Conservation (phyloP, 2,888 invertebrate genomes). For the Conomelus anceps region DNA sequence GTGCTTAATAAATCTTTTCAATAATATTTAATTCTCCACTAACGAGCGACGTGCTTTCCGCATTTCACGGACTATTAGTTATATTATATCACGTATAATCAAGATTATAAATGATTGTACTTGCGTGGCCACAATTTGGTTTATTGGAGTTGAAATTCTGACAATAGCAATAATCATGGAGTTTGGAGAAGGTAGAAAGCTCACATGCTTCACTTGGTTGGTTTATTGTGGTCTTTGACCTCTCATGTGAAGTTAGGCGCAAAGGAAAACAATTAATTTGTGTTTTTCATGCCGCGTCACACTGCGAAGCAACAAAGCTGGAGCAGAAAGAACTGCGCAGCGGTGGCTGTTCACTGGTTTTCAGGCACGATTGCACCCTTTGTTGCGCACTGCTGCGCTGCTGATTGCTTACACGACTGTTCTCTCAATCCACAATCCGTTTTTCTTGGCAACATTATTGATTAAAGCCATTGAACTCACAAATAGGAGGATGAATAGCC, state of each 20-base stretch:
- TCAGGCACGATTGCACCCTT: slow-evolving; percentile 8
- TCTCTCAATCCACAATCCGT: background rate
- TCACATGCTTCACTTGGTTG: background rate
- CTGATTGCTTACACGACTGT: slow-evolving; percentile 2
- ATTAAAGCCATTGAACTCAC: background rate
- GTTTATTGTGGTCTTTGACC: background rate
- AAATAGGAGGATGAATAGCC: too few species aligned
- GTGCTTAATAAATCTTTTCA: background rate
- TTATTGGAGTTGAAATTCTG: background rate
- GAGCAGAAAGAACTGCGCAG: background rate
- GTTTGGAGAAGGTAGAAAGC: background rate
- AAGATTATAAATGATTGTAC: background rate
- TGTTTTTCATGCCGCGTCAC: background rate
- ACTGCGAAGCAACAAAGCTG: background rate
- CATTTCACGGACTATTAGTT: background rate
- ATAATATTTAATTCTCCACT: background rate
- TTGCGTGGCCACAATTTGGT: too few species aligned
- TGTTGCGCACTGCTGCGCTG: background rate
- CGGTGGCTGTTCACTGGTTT: background rate
- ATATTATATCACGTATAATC: too few species aligned
- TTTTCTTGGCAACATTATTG: background rate
- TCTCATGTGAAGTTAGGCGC: background rate
- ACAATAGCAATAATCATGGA: background rate
- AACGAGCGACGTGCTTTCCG: background rate
- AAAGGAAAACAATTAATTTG: background rate